Evolutionary conservation across 2,113 vertebrate species (phyloP).

Genomic region (Clarias gariepinus): DNA sequence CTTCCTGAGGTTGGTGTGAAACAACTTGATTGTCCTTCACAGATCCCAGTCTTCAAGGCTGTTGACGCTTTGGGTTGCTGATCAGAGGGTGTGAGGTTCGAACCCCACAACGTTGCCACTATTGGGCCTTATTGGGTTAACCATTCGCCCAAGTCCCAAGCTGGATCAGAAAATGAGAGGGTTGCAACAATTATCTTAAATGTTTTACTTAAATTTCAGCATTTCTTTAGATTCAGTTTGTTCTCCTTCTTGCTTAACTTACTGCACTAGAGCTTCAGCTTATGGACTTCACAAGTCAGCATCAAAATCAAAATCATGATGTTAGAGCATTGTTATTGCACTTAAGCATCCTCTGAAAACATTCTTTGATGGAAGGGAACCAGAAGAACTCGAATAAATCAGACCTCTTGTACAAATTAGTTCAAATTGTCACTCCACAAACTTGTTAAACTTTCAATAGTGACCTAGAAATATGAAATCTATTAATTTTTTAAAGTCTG

Average conservation of each 20-base stretch:
- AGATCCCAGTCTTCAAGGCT: not conserved
- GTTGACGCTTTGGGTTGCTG: too few relatives aligned
- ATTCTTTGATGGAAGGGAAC: not conserved
- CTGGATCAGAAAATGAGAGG: too few relatives aligned
- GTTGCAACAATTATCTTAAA: too few relatives aligned
- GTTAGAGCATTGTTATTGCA: not conserved
- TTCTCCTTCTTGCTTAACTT: not conserved
- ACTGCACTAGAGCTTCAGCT: too few relatives aligned
- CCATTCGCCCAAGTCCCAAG: too few relatives aligned
- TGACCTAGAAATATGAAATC: not conserved
- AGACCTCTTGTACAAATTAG: not conserved
- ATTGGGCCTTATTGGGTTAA: too few relatives aligned
- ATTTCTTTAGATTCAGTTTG: not conserved
- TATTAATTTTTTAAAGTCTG: not conserved
- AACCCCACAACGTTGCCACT: too few relatives aligned
- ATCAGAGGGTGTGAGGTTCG: too few relatives aligned
- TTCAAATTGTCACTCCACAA: not conserved
- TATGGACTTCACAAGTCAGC: too few relatives aligned
- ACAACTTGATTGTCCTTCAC: not conserved
- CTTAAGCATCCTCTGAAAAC: not conserved
- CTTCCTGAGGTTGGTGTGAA: not conserved
- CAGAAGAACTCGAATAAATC: not conserved
- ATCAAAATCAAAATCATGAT: not conserved
- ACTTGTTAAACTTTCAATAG: not conserved
- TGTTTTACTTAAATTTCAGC: not conserved